Percentiles rank a stretch among this genome's conserved stretches.
These are phyloP conservation scores for Eueides isabella DNA, from an alignment of 1,140 invertebrate genomes.

Conservation along the genomic window DNA sequence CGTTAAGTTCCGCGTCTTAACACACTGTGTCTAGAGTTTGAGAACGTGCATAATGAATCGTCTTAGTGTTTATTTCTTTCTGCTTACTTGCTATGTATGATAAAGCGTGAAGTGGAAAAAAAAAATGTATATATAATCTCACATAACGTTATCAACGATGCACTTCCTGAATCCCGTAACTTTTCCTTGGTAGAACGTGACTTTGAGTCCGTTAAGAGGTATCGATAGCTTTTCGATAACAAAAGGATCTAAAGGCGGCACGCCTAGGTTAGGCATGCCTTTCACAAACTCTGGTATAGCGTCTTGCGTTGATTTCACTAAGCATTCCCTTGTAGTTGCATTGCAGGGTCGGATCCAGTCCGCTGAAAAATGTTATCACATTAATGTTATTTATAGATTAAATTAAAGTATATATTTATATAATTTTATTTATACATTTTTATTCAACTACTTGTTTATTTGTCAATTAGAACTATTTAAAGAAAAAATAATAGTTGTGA, in stretches of 20 bases:
- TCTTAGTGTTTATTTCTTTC: not conserved
- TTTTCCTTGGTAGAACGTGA: slow-evolving; percentile 70
- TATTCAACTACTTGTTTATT: too few relatives aligned
- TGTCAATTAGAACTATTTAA: not conserved
- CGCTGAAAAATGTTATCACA: slow-evolving; percentile 45
- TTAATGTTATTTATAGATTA: not conserved
- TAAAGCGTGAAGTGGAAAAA: not conserved
- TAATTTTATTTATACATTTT: too few relatives aligned
- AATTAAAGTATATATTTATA: too few relatives aligned
- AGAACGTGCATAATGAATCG: too few relatives aligned
- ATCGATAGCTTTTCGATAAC: slow-evolving; percentile 65
- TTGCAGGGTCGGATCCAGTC: slow-evolving; percentile 72
- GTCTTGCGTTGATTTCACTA: slow-evolving; percentile 63
- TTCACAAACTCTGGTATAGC: slow-evolving; percentile 71
- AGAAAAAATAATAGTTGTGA: not conserved
- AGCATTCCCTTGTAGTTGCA: slow-evolving; percentile 55
- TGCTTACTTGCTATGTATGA: not conserved
- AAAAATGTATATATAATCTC: slow-evolving; percentile 40
- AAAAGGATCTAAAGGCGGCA: slow-evolving; percentile 65
- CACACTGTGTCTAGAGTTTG: too few relatives aligned
- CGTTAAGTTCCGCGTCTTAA: not conserved
- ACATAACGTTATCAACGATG: slow-evolving; percentile 70
- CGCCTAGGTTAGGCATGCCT: slow-evolving; percentile 58
- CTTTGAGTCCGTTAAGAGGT: slow-evolving; percentile 59
- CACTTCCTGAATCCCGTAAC: slow-evolving; percentile 67